Evolutionary conservation across 2,113 vertebrate species (phyloP).

Genomic region (Psittacula cyanocephala): DNA sequence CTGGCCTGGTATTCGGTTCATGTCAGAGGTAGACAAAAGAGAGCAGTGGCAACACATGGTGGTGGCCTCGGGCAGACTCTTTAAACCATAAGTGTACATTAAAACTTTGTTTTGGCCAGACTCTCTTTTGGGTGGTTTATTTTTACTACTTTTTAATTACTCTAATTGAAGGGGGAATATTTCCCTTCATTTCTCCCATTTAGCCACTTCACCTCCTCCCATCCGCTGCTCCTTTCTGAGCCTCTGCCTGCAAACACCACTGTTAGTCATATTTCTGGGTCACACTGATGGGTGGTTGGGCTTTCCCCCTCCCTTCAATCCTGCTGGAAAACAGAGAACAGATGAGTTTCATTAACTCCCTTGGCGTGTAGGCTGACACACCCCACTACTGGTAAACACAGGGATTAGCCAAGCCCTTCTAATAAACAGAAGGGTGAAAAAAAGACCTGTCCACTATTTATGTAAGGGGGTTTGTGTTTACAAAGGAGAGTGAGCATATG

Average conservation of each 20-base stretch:
- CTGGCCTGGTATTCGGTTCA: background rate
- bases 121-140: conserved; percentile 60
- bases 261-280: conserved; percentile 15
- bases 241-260: conserved; percentile 26
- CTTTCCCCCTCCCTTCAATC: background rate
- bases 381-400: conserved; percentile 56
- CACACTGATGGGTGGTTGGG: background rate
- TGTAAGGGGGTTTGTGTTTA: conserved; percentile 60
- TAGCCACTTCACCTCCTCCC: conserved; percentile 18
- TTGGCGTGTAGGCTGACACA: conserved; percentile 52
- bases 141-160: conserved; percentile 74
- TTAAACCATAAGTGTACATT: conserved; percentile 57
- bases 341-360: conserved; percentile 65
- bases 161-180: conserved; percentile 67
- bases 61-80: conserved; percentile 43
- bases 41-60: conserved; percentile 2
- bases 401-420: conserved; percentile 59
- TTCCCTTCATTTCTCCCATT: conserved; percentile 54
- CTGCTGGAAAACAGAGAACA: conserved; percentile 52
- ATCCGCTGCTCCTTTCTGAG: background rate
- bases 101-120: conserved; percentile 62
- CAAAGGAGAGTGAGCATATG: conserved; percentile 18
- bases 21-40: background rate
- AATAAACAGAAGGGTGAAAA: conserved; percentile 58
- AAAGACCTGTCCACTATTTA: conserved; percentile 37